These are phyloP conservation scores for Pentamera pediparva DNA, from an alignment of 53 echinoderm and acorn worm species.

Conservation along the genomic window DNA sequence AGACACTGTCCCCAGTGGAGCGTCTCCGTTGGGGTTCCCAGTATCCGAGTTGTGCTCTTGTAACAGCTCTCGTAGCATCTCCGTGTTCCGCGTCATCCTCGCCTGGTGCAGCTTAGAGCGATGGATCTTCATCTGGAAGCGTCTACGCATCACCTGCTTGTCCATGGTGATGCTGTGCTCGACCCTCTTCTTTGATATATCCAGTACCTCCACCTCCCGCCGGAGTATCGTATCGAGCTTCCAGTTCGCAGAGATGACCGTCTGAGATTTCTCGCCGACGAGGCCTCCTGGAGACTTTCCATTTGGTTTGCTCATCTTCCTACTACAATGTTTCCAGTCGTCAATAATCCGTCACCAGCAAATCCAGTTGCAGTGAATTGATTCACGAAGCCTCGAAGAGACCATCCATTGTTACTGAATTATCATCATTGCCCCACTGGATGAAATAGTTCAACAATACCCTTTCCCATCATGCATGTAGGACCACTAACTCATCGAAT, in stretches of 20 bases:
- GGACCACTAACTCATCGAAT: no score
- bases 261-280: slow-evolving; percentile 94
- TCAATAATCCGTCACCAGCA: no score
- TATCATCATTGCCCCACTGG: no score
- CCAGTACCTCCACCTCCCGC: slow-evolving; percentile 68
- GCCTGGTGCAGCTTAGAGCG: slow-evolving; percentile 82
- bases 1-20: no score
- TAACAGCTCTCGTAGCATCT: slow-evolving; percentile 64
- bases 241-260: slow-evolving; percentile 92
- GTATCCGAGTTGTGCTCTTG: slow-evolving; percentile 63
- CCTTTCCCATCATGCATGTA: no score
- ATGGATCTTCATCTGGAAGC: slow-evolving; percentile 74
- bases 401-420: no score
- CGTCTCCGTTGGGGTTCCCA: slow-evolving; percentile 46
- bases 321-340: no score
- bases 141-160: slow-evolving; percentile 69
- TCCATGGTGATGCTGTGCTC: slow-evolving; percentile 84
- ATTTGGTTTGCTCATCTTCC: no score
- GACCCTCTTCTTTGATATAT: slow-evolving; percentile 67
- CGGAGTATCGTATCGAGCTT: slow-evolving; percentile 80
- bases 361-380: no score
- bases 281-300: slow-evolving; percentile 56
- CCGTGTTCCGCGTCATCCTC: slow-evolving; percentile 82
- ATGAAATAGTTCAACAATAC: no score
- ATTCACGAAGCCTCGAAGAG: no score